Percentiles rank a stretch among this genome's conserved stretches.
These are phyloP conservation scores for Neodiprion virginianus DNA, from an alignment of 1,140 invertebrate species.

Conservation along the genomic window DNA sequence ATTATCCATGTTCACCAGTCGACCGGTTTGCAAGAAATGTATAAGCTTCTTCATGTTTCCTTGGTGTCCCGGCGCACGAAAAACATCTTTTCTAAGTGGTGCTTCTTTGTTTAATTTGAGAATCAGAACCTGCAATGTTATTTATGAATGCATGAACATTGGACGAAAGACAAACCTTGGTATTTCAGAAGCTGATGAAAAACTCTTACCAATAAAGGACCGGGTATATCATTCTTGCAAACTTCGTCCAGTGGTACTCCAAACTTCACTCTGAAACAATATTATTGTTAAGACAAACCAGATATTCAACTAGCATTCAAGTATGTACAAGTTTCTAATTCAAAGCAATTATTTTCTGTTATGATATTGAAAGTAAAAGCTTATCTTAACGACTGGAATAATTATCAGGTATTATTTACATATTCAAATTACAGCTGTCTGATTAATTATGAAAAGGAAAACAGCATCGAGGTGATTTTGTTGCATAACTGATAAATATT, in stretches of 20 bases:
- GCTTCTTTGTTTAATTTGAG: conserved; percentile 95
- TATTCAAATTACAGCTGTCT: too few species aligned
- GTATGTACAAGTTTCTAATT: too few species aligned
- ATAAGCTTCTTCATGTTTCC: conserved; percentile 96
- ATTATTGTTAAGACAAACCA: too few species aligned
- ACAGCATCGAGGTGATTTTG: too few species aligned
- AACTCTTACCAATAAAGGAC: conserved; percentile 79
- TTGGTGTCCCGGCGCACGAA: conserved; percentile 92
- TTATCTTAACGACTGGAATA: too few species aligned
- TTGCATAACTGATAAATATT: too few species aligned
- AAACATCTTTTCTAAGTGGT: conserved; percentile 90
- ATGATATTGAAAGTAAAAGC: too few species aligned
- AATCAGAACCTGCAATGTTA: conserved; percentile 77
- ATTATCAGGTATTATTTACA: too few species aligned
- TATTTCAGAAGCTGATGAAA: not conserved
- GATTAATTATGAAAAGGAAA: too few species aligned
- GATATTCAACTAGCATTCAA: too few species aligned
- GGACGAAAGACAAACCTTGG: conserved; percentile 19
- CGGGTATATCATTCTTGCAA: conserved; percentile 92
- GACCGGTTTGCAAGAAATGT: conserved; percentile 92
- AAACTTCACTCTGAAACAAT: conserved; percentile 82
- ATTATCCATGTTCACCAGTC: conserved; percentile 96
- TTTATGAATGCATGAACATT: conserved; percentile 1
- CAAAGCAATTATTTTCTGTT: too few species aligned
- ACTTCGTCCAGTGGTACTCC: conserved; percentile 88